Evolutionary conservation across 2,113 vertebrate genomes (phyloP).

Genomic region (Tachuris rubrigastra): DNA sequence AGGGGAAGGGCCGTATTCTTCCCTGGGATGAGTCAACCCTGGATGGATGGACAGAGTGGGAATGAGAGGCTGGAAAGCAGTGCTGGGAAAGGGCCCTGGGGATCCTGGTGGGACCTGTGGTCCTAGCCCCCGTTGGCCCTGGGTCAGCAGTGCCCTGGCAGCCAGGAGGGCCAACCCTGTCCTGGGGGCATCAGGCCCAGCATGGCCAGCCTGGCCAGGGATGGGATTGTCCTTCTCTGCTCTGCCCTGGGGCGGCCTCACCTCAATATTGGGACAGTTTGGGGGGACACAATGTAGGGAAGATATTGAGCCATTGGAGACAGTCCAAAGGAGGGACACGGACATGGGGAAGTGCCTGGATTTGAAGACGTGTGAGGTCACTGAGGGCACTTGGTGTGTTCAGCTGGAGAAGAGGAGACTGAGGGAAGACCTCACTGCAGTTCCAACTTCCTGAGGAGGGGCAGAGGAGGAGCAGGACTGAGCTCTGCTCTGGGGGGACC

Average conservation of each 20-base stretch:
- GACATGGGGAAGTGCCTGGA: neutral
- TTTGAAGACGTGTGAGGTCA: neutral
- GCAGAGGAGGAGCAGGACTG: neutral
- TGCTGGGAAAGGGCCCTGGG: neutral
- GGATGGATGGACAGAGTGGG: no score
- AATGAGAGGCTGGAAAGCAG: neutral
- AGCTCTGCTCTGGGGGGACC: neutral
- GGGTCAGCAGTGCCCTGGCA: neutral
- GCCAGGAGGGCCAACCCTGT: neutral
- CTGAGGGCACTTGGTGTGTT: neutral
- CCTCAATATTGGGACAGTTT: neutral
- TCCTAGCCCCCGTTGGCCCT: neutral
- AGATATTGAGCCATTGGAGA: neutral
- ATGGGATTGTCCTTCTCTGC: neutral
- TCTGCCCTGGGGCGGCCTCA: neutral
- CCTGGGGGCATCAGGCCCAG: neutral
- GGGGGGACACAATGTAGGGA: no score
- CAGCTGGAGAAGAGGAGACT: neutral
- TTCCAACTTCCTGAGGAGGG: neutral
- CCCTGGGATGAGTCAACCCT: neutral
- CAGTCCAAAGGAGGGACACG: neutral
- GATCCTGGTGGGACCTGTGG: neutral
- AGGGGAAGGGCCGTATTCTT: rapidly evolving
- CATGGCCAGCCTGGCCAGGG: no score
- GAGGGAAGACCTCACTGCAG: neutral